These are phyloP conservation scores for Nemurella pictetii DNA, from an alignment of 2,888 invertebrate genomes.

Conservation along the genomic window DNA sequence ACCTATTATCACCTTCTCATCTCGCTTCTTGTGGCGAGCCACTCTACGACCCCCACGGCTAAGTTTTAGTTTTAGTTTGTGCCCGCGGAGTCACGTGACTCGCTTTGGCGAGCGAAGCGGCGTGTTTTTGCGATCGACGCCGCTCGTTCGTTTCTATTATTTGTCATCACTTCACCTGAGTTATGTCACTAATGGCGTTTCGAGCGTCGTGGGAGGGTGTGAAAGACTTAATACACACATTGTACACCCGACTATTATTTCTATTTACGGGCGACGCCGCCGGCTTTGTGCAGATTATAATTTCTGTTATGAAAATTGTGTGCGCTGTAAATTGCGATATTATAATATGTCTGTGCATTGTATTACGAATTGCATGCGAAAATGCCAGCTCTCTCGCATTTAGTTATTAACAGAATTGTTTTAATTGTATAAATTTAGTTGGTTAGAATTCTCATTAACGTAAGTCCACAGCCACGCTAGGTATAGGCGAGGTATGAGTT, in stretches of 20 bases:
- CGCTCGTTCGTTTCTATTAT: not conserved
- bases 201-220: not conserved
- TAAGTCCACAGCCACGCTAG: not conserved
- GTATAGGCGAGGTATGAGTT: not conserved
- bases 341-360: not conserved
- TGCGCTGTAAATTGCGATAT: not conserved
- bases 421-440: not conserved
- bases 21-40: not conserved
- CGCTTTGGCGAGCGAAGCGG: too few species aligned
- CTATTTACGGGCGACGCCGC: not conserved
- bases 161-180: not conserved
- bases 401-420: not conserved
- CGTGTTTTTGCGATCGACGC: not conserved
- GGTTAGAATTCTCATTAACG: not conserved
- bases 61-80: not conserved
- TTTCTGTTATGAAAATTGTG: not conserved
- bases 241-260: not conserved
- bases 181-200: not conserved
- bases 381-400: not conserved
- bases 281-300: not conserved
- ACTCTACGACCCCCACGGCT: not conserved
- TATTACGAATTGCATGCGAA: not conserved
- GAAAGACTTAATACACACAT: not conserved
- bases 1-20: not conserved
- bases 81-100: too few species aligned